Evolutionary conservation across 2,888 invertebrate genomes (phyloP).

Genomic region (Spodoptera littoralis): DNA sequence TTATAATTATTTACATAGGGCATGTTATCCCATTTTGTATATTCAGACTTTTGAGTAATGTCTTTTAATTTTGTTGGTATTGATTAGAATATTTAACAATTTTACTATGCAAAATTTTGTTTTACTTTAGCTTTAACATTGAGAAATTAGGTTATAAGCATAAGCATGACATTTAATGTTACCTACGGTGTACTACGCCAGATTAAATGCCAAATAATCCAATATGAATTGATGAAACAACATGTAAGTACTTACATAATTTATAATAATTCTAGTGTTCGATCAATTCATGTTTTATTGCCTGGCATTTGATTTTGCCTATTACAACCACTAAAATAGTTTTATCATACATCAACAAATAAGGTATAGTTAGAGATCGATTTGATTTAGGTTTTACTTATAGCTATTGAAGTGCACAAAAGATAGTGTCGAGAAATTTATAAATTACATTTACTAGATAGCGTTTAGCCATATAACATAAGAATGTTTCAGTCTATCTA

Average conservation of each 20-base stretch:
- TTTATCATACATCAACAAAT: not conserved
- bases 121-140: slow-evolving; percentile 18
- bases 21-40: slow-evolving; percentile 60
- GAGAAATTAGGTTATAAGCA: slow-evolving; percentile 29
- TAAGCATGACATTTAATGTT: slow-evolving; percentile 30
- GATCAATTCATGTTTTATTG: too few species aligned
- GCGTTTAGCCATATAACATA: slow-evolving; percentile 20
- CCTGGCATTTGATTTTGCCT: too few species aligned
- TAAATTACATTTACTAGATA: slow-evolving; percentile 25
- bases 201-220: too few species aligned
- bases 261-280: too few species aligned
- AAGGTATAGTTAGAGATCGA: slow-evolving; percentile 10
- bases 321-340: too few species aligned
- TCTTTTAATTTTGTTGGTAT: slow-evolving; percentile 56
- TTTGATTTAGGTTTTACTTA: slow-evolving; percentile 4
- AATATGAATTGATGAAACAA: too few species aligned
- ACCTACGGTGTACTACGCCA: slow-evolving; percentile 8
- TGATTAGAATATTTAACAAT: slow-evolving; percentile 32
- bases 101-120: slow-evolving; percentile 25
- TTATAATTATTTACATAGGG: slow-evolving; percentile 62
- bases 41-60: slow-evolving; percentile 71
- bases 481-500: slow-evolving; percentile 42
- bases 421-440: slow-evolving; percentile 20
- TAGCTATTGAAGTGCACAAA: slow-evolving; percentile 7
- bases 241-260: too few species aligned